Percentiles rank a stretch among this genome's conserved stretches.
Conservation (phyloP, 2,113 vertebrate species). For the Scopus umbretta region DNA sequence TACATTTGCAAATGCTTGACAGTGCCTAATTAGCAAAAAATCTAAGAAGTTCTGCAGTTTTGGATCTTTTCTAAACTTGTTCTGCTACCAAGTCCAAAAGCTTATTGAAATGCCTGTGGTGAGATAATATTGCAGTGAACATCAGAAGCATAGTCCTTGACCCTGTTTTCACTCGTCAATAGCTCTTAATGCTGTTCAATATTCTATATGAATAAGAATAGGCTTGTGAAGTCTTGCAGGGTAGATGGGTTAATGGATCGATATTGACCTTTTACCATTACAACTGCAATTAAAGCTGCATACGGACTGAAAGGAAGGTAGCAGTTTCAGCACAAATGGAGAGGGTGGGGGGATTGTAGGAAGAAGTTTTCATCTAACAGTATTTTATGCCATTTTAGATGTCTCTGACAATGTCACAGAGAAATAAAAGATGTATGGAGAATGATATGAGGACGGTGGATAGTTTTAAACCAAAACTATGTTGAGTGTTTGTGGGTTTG, state of each 20-base stretch:
- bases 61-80: not conserved
- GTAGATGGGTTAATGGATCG: constrained; percentile 14
- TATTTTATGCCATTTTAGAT: not conserved
- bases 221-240: constrained; percentile 9
- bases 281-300: constrained; percentile 21
- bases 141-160: not conserved
- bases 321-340: not conserved
- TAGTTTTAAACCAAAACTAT: not conserved
- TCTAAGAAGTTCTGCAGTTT: not conserved
- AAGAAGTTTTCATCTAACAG: not conserved
- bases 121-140: not conserved
- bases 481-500: not conserved
- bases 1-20: not conserved
- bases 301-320: not conserved
- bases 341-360: not conserved
- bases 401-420: not conserved
- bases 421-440: not conserved
- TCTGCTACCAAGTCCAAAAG: not conserved
- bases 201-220: constrained; percentile 11
- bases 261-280: constrained; percentile 28
- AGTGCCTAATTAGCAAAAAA: not conserved
- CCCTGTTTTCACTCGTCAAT: not conserved
- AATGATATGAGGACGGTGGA: not conserved
- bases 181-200: not conserved
- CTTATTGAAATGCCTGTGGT: not conserved